Conservation (phyloP, 2,797 vertebrate genomes). For the Sebastes variabilis region DNA sequence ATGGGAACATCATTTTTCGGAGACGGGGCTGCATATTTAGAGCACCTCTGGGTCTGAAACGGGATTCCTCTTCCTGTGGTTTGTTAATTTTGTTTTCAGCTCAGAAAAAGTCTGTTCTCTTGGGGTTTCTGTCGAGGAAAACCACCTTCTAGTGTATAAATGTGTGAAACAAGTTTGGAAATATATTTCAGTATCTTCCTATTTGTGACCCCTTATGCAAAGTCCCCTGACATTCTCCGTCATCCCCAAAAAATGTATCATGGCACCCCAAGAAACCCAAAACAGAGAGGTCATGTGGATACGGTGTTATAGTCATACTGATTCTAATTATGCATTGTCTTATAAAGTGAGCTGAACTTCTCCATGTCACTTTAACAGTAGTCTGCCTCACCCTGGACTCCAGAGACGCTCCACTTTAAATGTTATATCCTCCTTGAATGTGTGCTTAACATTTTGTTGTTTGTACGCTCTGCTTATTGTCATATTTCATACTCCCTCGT, state of each 20-base stretch:
- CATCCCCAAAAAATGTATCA: conserved; percentile 4
- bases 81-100: conserved; percentile 2
- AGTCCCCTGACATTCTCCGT: neutral
- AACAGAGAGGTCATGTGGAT: conserved; percentile 18
- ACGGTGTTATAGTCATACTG: neutral
- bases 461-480: neutral
- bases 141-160: conserved; percentile 7
- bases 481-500: neutral
- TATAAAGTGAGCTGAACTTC: neutral
- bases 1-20: too few species aligned
- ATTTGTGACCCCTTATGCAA: conserved; percentile 28
- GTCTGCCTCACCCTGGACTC: conserved; percentile 2
- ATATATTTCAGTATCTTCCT: neutral
- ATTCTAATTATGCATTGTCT: neutral
- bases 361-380: neutral
- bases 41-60: neutral
- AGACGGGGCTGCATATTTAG: neutral
- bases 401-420: neutral
- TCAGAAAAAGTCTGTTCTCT: neutral
- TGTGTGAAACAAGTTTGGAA: conserved; percentile 1
- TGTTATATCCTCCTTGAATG: neutral
- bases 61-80: neutral
- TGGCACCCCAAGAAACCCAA: neutral
- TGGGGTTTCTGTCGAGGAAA: neutral
- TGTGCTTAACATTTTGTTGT: neutral